Evolutionary conservation across 2,888 invertebrate genomes (phyloP).

Genomic region (Tryphoninae sp.): DNA sequence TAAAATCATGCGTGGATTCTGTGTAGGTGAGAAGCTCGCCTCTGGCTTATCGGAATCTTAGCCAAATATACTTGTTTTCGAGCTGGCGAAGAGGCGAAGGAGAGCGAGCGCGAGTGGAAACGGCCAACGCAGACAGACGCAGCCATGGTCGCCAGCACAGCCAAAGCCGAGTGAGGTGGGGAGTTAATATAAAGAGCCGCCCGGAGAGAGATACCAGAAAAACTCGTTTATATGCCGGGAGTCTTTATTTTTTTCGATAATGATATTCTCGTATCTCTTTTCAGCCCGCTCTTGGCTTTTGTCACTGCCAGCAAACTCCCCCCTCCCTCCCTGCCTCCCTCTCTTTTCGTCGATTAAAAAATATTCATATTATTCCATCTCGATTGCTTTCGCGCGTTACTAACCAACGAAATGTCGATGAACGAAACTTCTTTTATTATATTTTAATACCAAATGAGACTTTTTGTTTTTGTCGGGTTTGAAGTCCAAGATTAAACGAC

Average conservation of each 20-base stretch:
- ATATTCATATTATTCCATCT: not conserved
- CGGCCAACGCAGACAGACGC: slow-evolving; percentile 63
- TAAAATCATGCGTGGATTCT: slow-evolving; percentile 2
- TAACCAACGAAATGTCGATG: not conserved
- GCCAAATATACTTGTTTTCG: slow-evolving; percentile 72
- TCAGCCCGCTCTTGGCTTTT: slow-evolving; percentile 37
- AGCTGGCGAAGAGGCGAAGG: slow-evolving; percentile 18
- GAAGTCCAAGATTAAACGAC: too few relatives aligned
- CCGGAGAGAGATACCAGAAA: slow-evolving; percentile 57
- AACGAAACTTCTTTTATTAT: not conserved
- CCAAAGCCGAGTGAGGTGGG: slow-evolving; percentile 51
- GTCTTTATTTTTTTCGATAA: slow-evolving; percentile 51
- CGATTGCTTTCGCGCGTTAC: not conserved
- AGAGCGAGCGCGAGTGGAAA: slow-evolving; percentile 43
- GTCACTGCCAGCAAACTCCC: slow-evolving; percentile 11
- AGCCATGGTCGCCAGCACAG: slow-evolving; percentile 19
- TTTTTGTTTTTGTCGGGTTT: too few relatives aligned
- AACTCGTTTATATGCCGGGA: slow-evolving; percentile 54
- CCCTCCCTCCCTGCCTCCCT: not conserved
- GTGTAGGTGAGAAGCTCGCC: slow-evolving; percentile 31
- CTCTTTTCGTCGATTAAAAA: not conserved
- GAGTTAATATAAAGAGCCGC: slow-evolving; percentile 62
- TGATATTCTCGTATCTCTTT: slow-evolving; percentile 53
- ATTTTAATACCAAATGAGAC: not conserved
- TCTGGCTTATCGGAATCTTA: slow-evolving; percentile 69